Conservation (phyloP, 2,113 vertebrate genomes). For the Crotalus horridus region DNA sequence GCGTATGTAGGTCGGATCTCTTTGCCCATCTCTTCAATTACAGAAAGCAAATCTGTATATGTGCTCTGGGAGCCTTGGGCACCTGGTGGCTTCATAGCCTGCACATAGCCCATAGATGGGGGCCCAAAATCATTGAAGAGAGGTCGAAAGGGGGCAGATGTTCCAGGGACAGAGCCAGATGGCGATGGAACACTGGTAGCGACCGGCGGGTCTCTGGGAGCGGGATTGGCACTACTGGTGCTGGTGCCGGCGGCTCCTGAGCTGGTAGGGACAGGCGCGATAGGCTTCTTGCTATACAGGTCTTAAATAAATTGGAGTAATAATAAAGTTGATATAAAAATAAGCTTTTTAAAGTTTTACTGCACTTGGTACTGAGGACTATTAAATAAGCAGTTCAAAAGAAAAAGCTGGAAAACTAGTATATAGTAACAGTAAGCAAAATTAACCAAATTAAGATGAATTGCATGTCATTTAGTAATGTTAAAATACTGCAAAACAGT, state of each 20-base stretch:
- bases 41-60: constrained; percentile 92
- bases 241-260: too few species aligned
- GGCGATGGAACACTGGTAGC: constrained; percentile 87
- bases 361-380: not conserved
- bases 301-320: not conserved
- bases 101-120: constrained; percentile 90
- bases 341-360: not conserved
- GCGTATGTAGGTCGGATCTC: constrained; percentile 95
- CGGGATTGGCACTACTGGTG: too few species aligned
- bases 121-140: constrained; percentile 97
- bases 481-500: not conserved
- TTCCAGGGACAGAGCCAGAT: constrained; percentile 82
- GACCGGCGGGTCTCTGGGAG: too few species aligned
- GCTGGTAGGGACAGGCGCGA: too few species aligned
- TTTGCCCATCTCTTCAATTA: constrained; percentile 97
- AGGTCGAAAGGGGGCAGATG: constrained; percentile 81
- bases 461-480: not conserved
- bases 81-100: constrained; percentile 79
- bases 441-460: not conserved
- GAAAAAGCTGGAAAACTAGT: not conserved
- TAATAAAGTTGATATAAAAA: not conserved
- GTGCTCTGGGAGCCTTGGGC: constrained; percentile 92
- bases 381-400: not conserved
- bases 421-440: not conserved
- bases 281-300: not conserved